Evolutionary conservation across 2,888 invertebrate species (phyloP).

Genomic region (Criorhina ranunculi): DNA sequence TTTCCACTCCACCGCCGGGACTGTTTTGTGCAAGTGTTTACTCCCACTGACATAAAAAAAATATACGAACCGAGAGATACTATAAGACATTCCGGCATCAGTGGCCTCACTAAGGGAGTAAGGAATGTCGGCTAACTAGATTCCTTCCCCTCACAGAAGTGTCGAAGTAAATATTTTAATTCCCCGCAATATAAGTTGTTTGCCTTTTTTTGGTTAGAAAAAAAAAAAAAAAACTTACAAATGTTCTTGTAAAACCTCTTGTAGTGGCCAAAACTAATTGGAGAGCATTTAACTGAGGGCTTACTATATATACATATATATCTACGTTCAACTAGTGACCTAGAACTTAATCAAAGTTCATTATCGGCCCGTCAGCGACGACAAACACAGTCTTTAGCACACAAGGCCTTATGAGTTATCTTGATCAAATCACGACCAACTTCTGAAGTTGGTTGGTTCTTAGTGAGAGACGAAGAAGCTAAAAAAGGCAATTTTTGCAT

Average conservation of each 20-base stretch:
- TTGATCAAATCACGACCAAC: slow-evolving; percentile 45
- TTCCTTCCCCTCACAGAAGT: slow-evolving; percentile 20
- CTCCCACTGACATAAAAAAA: slow-evolving; percentile 26
- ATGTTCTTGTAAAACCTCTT: background rate
- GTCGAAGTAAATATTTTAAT: slow-evolving; percentile 46
- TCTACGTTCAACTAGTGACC: slow-evolving; percentile 28
- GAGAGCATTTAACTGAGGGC: slow-evolving; percentile 27
- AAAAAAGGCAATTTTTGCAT: slow-evolving; percentile 44
- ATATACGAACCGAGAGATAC: slow-evolving; percentile 3
- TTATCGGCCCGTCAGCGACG: slow-evolving; percentile 23
- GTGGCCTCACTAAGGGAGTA: slow-evolving; percentile 31
- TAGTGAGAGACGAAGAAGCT: background rate
- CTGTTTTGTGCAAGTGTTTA: slow-evolving; percentile 46
- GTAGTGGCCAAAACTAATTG: slow-evolving; percentile 36
- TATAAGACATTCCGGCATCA: slow-evolving; percentile 34
- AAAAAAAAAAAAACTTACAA: slow-evolving; percentile 18
- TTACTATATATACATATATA: background rate
- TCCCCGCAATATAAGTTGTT: slow-evolving; percentile 9
- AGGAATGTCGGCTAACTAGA: slow-evolving; percentile 29
- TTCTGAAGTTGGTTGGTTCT: slow-evolving; percentile 20
- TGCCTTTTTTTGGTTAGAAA: background rate
- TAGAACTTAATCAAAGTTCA: slow-evolving; percentile 39
- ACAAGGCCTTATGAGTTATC: slow-evolving; percentile 40
- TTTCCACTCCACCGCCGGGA: slow-evolving; percentile 31
- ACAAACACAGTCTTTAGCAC: slow-evolving; percentile 13